Base-by-base conservation (phyloP, 1,140 invertebrate species). In the Sitobion miscanthi region DNA sequence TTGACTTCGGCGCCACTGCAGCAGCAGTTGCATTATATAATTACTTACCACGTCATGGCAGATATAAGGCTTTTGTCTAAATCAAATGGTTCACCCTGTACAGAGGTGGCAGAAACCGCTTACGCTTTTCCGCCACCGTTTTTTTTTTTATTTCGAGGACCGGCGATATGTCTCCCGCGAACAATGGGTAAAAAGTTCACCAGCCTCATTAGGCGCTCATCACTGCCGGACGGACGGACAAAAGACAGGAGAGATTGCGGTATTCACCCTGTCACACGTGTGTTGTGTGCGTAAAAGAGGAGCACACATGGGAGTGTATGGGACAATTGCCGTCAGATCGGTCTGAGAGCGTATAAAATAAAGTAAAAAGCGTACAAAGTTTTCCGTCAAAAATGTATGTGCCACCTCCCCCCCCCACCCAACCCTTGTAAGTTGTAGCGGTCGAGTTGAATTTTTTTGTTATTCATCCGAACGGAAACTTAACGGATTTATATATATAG, bases 21-120 rank as follows among this genome's bases (percentile, higher is more conserved):
- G 57, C 30, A 11, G 4, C 62, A 7, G 21, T 54, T 69, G n/a
- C 14, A n/a, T 69, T n/a, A n/a, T n/a, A n/a, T 69, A 30, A 30
- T 17, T 69, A 17, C n/a, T n/a, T 77, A 69, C 25, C 57, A 62
- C 9, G 1, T 62, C 9, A 3, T 4, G 11, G 3, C 30, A 20
- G 38, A 38, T 49, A 17, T 5, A 49, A 35, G 17, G 45, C 1
- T 88, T 2, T 54, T 21, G 20, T 89, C 21, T 0, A 21, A 38
- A 89, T 89, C n/a, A 89, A 89, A 54, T 9, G n/a, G 52, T 8
- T 89, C 52, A 57, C 52, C 52, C 88, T 89, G 88, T 89, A 52
- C 23, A 42, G 62, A 85, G n/a, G 11, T 7, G 20, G 14, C 8
- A 54, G 88, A 57, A 57, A 57, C 42, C 35, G 49, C 35, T 89